phyloP scores from a whole-genome alignment of 2,888 invertebrate genomes.

The Heteropelma amictum region DNA sequence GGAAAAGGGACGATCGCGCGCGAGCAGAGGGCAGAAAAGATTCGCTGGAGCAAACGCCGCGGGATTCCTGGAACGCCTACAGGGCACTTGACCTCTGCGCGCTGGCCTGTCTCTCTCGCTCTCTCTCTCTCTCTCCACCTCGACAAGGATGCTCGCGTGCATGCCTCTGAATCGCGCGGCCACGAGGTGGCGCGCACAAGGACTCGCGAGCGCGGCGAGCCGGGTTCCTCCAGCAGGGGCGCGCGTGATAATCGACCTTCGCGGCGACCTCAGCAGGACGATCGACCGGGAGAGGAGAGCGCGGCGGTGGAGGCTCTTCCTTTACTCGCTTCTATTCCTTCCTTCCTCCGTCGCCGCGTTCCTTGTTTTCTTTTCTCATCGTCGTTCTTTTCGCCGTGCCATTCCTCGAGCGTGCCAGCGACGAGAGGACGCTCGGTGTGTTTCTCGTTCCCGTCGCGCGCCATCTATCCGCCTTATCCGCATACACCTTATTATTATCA shows the following conservation, averaged over 20 bases:
- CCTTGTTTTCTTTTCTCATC: neutral
- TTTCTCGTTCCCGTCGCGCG: no score
- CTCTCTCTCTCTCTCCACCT: constrained; percentile 31
- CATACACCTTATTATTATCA: no score
- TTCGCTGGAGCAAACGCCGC: constrained; percentile 60
- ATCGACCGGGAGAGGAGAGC: neutral
- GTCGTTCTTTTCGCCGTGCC: neutral
- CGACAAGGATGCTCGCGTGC: constrained; percentile 27
- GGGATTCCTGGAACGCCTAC: constrained; percentile 69
- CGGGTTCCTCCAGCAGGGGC: constrained; percentile 33
- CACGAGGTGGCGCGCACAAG: constrained; percentile 37
- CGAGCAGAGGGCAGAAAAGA: constrained; percentile 6
- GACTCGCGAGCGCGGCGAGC: constrained; percentile 36
- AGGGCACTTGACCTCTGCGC: constrained; percentile 61
- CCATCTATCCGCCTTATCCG: no score
- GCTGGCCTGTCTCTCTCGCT: no score
- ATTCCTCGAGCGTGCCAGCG: no score
- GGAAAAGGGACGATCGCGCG: constrained; percentile 19
- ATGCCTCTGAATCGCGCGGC: constrained; percentile 44
- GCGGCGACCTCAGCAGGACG: constrained; percentile 46
- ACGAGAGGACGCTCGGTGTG: no score
- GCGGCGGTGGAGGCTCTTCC: no score
- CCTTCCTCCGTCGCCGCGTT: neutral
- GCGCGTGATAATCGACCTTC: constrained; percentile 57
- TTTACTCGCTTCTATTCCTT: constrained; percentile 22